Conservation (phyloP, 2,797 vertebrate genomes). For the Catostomus latipinnis region DNA sequence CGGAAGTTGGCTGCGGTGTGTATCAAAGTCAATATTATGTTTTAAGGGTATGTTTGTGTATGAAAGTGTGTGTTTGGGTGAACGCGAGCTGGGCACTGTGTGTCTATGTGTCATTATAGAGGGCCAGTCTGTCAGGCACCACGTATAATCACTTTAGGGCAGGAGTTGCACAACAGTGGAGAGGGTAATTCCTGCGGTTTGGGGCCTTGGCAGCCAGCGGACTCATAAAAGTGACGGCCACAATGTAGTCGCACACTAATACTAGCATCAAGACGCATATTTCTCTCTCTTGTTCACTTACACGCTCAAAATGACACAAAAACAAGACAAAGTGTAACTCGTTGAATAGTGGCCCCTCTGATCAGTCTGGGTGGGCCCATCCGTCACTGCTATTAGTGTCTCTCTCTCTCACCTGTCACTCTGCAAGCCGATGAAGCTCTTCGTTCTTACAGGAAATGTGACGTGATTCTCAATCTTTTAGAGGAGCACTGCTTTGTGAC, state of each 20-base stretch:
- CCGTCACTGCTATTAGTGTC: neutral
- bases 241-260: slow-evolving; percentile 67
- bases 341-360: slow-evolving; percentile 12
- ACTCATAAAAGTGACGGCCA: slow-evolving; percentile 69
- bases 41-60: slow-evolving; percentile 12
- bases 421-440: neutral
- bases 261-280: slow-evolving; percentile 43
- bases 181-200: slow-evolving; percentile 87
- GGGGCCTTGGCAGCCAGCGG: slow-evolving; percentile 77
- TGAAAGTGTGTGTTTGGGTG: slow-evolving; percentile 28
- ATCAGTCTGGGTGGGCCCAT: slow-evolving; percentile 30
- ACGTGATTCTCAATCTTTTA: slow-evolving; percentile 3
- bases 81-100: slow-evolving; percentile 45
- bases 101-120: slow-evolving; percentile 76
- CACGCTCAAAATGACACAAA: slow-evolving; percentile 6
- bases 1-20: slow-evolving; percentile 19
- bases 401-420: slow-evolving; percentile 24
- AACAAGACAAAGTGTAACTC: slow-evolving; percentile 16
- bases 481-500: neutral
- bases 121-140: slow-evolving; percentile 87
- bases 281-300: slow-evolving; percentile 32
- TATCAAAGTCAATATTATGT: slow-evolving; percentile 27
- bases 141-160: slow-evolving; percentile 82
- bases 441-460: slow-evolving; percentile 14
- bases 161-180: slow-evolving; percentile 86